A percentile compares a stretch with the other conserved stretches of the same genome.
phyloP scores from a whole-genome alignment of 2,113 vertebrate genomes.

The Neotoma lepida region DNA sequence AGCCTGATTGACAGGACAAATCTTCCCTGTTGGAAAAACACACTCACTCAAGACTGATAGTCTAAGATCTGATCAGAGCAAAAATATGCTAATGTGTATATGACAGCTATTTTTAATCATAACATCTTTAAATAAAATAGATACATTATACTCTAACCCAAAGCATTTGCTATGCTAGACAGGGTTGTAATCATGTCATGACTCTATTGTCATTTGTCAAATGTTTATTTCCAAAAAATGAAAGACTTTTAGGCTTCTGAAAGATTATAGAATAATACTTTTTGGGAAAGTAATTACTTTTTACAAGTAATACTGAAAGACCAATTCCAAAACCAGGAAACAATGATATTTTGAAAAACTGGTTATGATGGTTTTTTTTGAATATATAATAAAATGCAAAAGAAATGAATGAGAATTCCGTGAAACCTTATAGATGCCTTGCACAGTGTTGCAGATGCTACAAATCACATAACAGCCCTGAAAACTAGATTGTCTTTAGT shows the following conservation, averaged over 20 bases:
- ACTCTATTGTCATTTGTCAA: constrained; percentile 60
- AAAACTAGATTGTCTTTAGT: constrained; percentile 14
- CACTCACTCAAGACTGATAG: constrained; percentile 60
- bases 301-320: not conserved
- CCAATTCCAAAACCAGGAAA: constrained; percentile 15
- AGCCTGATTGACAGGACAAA: constrained; percentile 67
- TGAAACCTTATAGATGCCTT: not conserved
- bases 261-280: constrained; percentile 29
- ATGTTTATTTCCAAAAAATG: constrained; percentile 55
- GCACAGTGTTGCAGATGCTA: not conserved
- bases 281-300: no score
- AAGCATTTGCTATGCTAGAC: constrained; percentile 44
- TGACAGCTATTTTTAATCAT: constrained; percentile 62
- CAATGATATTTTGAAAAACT: constrained; percentile 49
- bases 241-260: constrained; percentile 11
- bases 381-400: not conserved
- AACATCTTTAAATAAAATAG: constrained; percentile 73
- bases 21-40: constrained; percentile 47
- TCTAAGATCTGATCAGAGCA: constrained; percentile 57
- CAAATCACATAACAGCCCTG: not conserved
- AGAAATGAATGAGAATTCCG: not conserved
- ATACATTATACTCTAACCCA: constrained; percentile 66
- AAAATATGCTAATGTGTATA: constrained; percentile 70
- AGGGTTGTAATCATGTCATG: constrained; percentile 58
- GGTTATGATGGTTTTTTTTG: not conserved